Percentiles rank a stretch among this genome's conserved stretches.
phyloP scores from a whole-genome alignment of 2,888 invertebrate species.

The Abrostola tripartita region DNA sequence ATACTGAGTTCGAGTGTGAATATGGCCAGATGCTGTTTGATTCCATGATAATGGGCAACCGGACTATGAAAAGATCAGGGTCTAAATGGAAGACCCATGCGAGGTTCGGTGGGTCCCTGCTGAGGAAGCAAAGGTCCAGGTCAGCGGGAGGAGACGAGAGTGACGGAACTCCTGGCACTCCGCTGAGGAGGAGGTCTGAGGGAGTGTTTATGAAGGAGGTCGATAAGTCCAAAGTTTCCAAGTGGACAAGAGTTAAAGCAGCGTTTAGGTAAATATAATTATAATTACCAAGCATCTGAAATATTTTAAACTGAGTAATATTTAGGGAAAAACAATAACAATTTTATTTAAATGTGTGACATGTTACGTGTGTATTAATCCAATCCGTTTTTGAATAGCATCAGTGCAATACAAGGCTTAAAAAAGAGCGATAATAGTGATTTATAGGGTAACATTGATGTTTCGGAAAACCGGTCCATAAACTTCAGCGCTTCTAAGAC shows the following conservation, averaged over 20 bases:
- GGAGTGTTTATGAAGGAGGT: slow-evolving; percentile 81
- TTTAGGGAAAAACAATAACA: no score
- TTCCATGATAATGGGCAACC: slow-evolving; percentile 88
- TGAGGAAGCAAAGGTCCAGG: slow-evolving; percentile 90
- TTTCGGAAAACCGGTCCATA: no score
- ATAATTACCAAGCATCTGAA: background rate
- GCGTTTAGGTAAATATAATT: slow-evolving; percentile 92
- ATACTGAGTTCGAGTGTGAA: slow-evolving; percentile 89
- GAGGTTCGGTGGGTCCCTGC: slow-evolving; percentile 83
- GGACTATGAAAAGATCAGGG: slow-evolving; percentile 83
- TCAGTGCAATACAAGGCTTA: no score
- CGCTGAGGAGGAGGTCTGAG: slow-evolving; percentile 78
- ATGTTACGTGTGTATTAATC: no score
- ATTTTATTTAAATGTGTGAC: no score
- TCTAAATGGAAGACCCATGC: slow-evolving; percentile 85
- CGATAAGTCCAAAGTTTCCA: slow-evolving; percentile 91
- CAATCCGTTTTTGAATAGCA: no score
- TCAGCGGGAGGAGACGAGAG: slow-evolving; percentile 91
- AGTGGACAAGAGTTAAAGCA: slow-evolving; percentile 96
- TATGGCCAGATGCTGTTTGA: slow-evolving; percentile 90
- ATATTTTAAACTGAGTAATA: background rate
- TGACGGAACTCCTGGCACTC: slow-evolving; percentile 76
- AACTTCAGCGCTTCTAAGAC: no score
- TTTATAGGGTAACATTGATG: no score
- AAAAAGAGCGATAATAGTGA: no score